Percentiles rank a stretch among this genome's conserved stretches.
Conservation (phyloP, 2,113 vertebrate species). For the Tachysurus vachellii region DNA sequence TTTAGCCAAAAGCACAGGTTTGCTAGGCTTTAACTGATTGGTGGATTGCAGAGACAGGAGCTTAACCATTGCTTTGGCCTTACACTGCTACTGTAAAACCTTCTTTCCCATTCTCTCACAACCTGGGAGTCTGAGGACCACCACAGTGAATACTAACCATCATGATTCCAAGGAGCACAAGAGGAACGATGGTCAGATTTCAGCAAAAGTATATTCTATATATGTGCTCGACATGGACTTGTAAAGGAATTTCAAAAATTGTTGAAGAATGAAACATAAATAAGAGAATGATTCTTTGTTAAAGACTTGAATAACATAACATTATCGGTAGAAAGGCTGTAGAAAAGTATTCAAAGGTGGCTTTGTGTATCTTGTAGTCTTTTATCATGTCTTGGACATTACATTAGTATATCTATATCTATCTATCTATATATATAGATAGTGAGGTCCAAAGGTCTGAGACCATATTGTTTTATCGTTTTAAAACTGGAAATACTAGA, state of each 20-base stretch:
- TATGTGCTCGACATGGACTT: constrained; percentile 70
- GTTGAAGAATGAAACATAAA: constrained; percentile 46
- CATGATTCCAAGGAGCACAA: constrained; percentile 27
- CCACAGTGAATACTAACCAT: constrained; percentile 42
- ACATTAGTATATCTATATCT: neutral
- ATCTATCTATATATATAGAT: neutral
- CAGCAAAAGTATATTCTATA: constrained; percentile 66
- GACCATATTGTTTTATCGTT: neutral
- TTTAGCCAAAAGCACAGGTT: constrained; percentile 63
- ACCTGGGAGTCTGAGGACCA: constrained; percentile 53
- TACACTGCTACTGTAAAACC: constrained; percentile 26
- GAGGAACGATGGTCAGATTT: constrained; percentile 51
- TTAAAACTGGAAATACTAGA: constrained; percentile 1
- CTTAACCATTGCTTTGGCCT: constrained; percentile 62
- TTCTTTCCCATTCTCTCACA: constrained; percentile 45
- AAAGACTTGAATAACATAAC: constrained; percentile 62
- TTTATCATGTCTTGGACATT: constrained; percentile 50
- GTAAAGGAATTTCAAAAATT: constrained; percentile 60
- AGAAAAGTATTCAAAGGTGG: constrained; percentile 69
- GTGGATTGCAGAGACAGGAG: constrained; percentile 54
- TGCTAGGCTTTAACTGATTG: constrained; percentile 63
- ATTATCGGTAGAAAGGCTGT: constrained; percentile 74
- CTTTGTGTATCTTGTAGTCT: constrained; percentile 63
- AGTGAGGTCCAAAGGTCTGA: neutral
- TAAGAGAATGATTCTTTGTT: constrained; percentile 23